Conservation (phyloP, 1,140 invertebrate species). For the Homarus americanus region DNA sequence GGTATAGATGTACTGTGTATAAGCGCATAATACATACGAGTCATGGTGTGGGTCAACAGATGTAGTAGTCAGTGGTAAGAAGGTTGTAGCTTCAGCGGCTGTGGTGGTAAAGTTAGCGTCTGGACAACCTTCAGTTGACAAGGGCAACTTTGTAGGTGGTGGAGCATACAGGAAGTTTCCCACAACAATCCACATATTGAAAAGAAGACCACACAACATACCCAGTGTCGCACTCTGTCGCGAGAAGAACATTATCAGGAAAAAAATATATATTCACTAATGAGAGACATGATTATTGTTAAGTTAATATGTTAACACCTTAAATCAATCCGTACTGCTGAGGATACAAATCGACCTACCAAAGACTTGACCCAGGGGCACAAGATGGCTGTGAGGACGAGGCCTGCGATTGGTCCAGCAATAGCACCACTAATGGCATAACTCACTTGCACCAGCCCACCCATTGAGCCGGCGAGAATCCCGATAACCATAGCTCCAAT, state of each 20-base stretch:
- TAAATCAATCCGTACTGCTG: neutral
- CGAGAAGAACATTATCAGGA: neutral
- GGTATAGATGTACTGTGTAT: neutral
- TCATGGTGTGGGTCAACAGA: neutral
- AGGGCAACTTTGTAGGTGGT: conserved; percentile 17
- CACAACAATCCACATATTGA: conserved; percentile 42
- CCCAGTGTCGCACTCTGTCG: conserved; percentile 33
- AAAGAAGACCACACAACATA: neutral
- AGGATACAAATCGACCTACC: conserved; percentile 22
- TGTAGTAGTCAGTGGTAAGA: conserved; percentile 3
- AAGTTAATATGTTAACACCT: neutral
- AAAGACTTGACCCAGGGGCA: conserved; percentile 51
- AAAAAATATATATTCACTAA: neutral
- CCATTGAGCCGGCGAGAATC: conserved; percentile 46
- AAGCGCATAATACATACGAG: neutral
- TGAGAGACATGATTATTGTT: neutral
- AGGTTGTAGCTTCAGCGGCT: neutral
- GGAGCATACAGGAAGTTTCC: conserved; percentile 54
- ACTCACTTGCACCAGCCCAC: conserved; percentile 38
- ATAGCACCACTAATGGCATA: conserved; percentile 36
- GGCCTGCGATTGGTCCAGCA: conserved; percentile 28
- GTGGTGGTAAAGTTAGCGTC: neutral
- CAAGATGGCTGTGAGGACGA: conserved; percentile 14
- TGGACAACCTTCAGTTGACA: conserved; percentile 25
- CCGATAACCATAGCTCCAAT: conserved; percentile 17